phyloP scores from a whole-genome alignment of 2,113 vertebrate species.

The Mesoclemmys tuberculata region DNA sequence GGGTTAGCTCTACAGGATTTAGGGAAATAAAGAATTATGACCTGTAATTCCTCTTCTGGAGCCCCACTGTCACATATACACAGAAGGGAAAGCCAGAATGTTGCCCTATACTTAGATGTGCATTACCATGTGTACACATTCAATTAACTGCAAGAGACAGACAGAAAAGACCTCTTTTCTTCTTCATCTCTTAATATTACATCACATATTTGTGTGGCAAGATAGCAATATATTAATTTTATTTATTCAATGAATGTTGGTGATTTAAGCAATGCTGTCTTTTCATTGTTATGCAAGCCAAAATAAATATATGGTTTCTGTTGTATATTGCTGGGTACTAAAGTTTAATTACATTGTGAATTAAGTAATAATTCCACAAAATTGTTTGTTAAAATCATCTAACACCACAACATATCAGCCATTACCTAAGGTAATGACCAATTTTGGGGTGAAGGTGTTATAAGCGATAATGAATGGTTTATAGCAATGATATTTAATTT shows the following conservation, averaged over 20 bases:
- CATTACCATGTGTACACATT: not conserved
- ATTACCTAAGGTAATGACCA: conserved; percentile 21
- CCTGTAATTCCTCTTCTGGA: not conserved
- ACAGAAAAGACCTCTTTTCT: not conserved
- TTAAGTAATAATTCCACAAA: conserved; percentile 60
- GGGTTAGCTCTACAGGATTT: not conserved
- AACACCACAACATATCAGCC: conserved; percentile 14
- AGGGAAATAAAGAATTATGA: not conserved
- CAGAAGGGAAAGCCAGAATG: not conserved
- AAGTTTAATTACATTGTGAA: conserved; percentile 47
- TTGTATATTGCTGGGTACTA: not conserved
- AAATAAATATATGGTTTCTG: conserved; percentile 48
- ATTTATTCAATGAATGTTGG: conserved; percentile 18
- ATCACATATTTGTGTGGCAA: not conserved
- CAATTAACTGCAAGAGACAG: not conserved
- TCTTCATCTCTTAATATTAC: not conserved
- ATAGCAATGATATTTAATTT: conserved; percentile 42
- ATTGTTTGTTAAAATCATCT: conserved; percentile 51
- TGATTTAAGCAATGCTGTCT: conserved; percentile 32
- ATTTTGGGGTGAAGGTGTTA: conserved; percentile 32
- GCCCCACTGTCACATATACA: not conserved
- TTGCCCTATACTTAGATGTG: not conserved
- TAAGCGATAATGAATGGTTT: not conserved
- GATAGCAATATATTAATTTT: conserved; percentile 30
- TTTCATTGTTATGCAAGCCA: not conserved